Base-by-base conservation (phyloP, 2,888 invertebrate species). In the Rhimphoctona megacephalus region DNA sequence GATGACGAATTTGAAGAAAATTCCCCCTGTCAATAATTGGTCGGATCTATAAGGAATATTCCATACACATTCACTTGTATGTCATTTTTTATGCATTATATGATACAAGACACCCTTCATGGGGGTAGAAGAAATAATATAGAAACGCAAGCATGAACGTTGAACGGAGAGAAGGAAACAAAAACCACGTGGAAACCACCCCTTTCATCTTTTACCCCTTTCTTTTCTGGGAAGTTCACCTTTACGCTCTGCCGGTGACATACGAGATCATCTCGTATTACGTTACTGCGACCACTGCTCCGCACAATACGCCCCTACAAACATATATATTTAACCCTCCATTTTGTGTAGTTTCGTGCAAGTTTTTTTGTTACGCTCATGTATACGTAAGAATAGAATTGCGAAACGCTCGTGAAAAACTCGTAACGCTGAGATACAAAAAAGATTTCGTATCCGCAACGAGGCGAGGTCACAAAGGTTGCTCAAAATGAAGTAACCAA, bases 191-290 rank as follows among this genome's bases (percentile, higher is more conserved):
- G 83, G 43, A 83, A 86, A 83, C 43, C 64, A 80, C 80, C 83
- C 85, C 83, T 67, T 76, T 80, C 54, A 57, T 33, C 39, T 64
- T 52, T 64, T 74, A 49, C 22, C 80, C 57, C 17, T 17, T 67
- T 43, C 6, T 36, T 73, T 80, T 61, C 52, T 46, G 14, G 46
- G 43, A 54, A 52, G 54, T 70, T 74, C 76, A 64, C 73, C 76
- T 72, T 70, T 77, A 70, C 80, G 52, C 76, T 67, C 52, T 64
- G 76, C 77, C 74, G 69, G 67, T 80, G 80, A 77, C 67, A 80
- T 70, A 52, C 74, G 85, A 85, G 80, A 83, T 80, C 61, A 69
- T 83, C 83, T 83, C 81, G 81, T 81, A 52, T 86, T 86, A 52
- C 83, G 74, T 30, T 69, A 81, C 78, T 52, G 46, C 77, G 25